Conservation (phyloP, 2,113 vertebrate species). For the Cyprichromis sp. region DNA sequence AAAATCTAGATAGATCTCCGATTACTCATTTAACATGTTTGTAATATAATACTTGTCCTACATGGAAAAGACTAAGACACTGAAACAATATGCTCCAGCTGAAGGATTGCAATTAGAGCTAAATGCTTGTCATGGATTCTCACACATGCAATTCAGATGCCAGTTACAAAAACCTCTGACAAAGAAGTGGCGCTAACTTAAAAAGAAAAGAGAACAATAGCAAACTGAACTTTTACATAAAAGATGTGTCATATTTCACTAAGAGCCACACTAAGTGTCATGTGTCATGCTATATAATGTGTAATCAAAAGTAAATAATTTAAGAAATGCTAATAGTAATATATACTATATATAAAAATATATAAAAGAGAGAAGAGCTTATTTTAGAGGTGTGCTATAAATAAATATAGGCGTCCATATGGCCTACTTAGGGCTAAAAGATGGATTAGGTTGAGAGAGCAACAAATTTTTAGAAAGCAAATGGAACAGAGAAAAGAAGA, state of each 20-base stretch:
- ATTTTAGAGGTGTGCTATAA: neutral
- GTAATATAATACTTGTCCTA: neutral
- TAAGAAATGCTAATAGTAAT: neutral
- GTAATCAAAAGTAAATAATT: neutral
- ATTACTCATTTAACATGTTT: neutral
- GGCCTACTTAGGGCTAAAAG: slow-evolving; percentile 42
- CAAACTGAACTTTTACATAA: neutral
- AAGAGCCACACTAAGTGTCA: neutral
- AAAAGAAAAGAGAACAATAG: neutral
- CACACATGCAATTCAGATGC: neutral
- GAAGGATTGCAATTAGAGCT: neutral
- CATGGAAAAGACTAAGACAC: neutral
- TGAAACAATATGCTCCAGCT: neutral
- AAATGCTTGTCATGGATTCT: neutral
- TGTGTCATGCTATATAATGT: neutral
- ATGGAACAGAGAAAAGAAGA: slow-evolving; percentile 12
- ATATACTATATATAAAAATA: neutral
- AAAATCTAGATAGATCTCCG: neutral
- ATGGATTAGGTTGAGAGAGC: slow-evolving; percentile 19
- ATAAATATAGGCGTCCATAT: slow-evolving; percentile 32
- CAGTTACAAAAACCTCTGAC: neutral
- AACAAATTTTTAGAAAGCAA: slow-evolving; percentile 17
- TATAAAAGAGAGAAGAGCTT: neutral
- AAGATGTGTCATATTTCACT: neutral
- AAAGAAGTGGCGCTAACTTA: neutral